Conservation (phyloP, 2,113 vertebrate species). For the Okapia johnstoni region DNA sequence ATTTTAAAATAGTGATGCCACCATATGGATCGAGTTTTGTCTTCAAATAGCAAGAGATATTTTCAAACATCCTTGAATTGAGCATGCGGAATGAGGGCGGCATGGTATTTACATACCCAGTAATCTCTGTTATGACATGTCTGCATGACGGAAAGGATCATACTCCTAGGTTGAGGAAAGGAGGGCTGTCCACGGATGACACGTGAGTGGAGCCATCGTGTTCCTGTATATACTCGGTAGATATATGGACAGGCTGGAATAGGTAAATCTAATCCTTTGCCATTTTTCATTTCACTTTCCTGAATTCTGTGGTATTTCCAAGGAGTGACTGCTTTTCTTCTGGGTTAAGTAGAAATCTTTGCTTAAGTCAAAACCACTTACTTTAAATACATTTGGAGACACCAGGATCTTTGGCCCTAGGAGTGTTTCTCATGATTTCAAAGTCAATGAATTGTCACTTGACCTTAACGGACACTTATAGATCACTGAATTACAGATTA, state of each 20-base stretch:
- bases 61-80: background rate
- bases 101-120: background rate
- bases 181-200: conserved; percentile 33
- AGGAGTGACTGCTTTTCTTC: conserved; percentile 65
- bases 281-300: conserved; percentile 65
- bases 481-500: conserved; percentile 19
- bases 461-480: conserved; percentile 35
- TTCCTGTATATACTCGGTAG: conserved; percentile 53
- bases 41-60: conserved; percentile 38
- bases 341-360: conserved; percentile 66
- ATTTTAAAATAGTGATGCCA: conserved; percentile 35
- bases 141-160: conserved; percentile 44
- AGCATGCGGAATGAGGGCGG: background rate
- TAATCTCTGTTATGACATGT: conserved; percentile 73
- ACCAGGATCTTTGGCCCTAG: conserved; percentile 24
- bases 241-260: conserved; percentile 52
- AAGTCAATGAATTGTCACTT: conserved; percentile 55
- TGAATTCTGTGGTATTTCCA: conserved; percentile 68
- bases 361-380: conserved; percentile 71
- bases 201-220: background rate
- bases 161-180: conserved; percentile 23
- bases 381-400: conserved; percentile 48
- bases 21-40: background rate
- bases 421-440: conserved; percentile 46
- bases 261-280: conserved; percentile 67